These are phyloP conservation scores for Lasioglossum oenotherae DNA, from an alignment of 2,888 invertebrate genomes.

Conservation along the genomic window DNA sequence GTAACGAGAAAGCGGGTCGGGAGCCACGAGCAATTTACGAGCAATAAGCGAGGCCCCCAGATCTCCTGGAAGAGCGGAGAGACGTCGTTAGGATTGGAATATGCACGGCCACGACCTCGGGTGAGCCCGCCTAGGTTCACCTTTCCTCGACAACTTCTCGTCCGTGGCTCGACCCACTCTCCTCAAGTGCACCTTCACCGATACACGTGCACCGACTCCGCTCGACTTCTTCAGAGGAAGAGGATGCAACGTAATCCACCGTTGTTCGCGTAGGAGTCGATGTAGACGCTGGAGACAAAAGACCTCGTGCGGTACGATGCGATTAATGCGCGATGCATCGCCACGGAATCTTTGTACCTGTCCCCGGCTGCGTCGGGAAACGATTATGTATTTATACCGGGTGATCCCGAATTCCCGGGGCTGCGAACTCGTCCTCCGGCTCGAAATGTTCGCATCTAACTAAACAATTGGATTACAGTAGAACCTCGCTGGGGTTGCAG, in stretches of 20 bases:
- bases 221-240: conserved; percentile 64
- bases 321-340: conserved; percentile 37
- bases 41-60: conserved; percentile 77
- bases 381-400: conserved; percentile 8
- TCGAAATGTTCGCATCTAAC: neutral
- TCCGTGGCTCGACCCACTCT: conserved; percentile 73
- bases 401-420: neutral
- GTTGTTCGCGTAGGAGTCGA: conserved; percentile 58
- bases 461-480: neutral
- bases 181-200: conserved; percentile 74
- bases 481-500: neutral
- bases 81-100: conserved; percentile 81
- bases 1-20: conserved; percentile 80
- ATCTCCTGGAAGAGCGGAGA: conserved; percentile 72
- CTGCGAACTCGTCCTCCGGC: neutral
- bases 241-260: conserved; percentile 58
- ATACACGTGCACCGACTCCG: conserved; percentile 53
- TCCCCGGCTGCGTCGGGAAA: conserved; percentile 17
- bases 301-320: conserved; percentile 29
- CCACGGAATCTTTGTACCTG: conserved; percentile 31
- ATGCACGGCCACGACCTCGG: conserved; percentile 81
- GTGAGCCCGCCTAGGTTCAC: conserved; percentile 75
- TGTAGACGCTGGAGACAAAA: conserved; percentile 53
- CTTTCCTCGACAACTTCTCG: conserved; percentile 73
- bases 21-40: conserved; percentile 81